A percentile compares a stretch with the other conserved stretches of the same genome.
Evolutionary conservation across 2,888 invertebrate genomes (phyloP).

Genomic region (Keiferia lycopersicella): DNA sequence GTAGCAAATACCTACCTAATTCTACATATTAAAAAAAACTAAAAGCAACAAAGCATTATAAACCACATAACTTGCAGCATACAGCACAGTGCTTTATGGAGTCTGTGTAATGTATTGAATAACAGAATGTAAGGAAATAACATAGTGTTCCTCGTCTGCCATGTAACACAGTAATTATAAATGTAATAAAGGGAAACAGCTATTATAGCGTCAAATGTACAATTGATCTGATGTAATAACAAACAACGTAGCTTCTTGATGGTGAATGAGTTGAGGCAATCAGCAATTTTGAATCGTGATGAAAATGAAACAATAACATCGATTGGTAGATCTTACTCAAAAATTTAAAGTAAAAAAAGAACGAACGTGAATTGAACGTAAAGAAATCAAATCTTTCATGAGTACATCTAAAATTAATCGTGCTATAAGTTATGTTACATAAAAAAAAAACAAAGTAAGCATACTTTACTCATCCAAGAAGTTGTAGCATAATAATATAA

Average conservation of each 20-base stretch:
- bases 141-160: not conserved
- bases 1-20: not conserved
- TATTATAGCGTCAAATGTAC: not conserved
- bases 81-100: not conserved
- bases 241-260: not conserved
- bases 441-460: too few species aligned
- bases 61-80: conserved; percentile 5
- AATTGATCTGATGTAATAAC: conserved; percentile 2
- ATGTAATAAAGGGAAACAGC: conserved; percentile 1
- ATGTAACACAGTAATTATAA: not conserved
- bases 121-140: conserved; percentile 7
- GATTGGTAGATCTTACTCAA: too few species aligned
- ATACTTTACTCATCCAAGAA: too few species aligned
- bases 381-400: too few species aligned
- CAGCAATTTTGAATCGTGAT: not conserved
- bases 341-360: too few species aligned
- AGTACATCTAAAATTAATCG: too few species aligned
- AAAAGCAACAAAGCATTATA: not conserved
- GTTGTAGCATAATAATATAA: too few species aligned
- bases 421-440: too few species aligned
- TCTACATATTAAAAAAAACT: not conserved
- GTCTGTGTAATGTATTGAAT: conserved; percentile 1
- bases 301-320: too few species aligned
- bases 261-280: not conserved
- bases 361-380: too few species aligned